Evolutionary conservation across 2,113 vertebrate genomes (phyloP).

Genomic region (Catharus bicknelli): DNA sequence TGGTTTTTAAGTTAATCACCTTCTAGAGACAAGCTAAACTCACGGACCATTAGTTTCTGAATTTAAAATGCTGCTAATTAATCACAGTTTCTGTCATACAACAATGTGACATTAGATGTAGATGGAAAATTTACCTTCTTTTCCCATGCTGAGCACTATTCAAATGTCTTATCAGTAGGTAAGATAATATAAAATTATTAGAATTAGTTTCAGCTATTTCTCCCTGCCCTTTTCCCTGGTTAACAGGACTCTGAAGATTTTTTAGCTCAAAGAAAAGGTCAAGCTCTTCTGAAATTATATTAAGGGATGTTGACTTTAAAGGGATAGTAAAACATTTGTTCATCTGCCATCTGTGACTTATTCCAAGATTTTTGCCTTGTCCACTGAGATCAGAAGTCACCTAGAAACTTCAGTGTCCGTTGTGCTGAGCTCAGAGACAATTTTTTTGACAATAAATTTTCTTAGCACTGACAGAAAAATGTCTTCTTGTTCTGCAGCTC

Average conservation of each 20-base stretch:
- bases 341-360: neutral
- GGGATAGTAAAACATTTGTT: neutral
- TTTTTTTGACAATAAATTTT: neutral
- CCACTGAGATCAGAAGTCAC: neutral
- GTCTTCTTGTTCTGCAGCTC: neutral
- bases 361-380: neutral
- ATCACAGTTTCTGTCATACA: conserved; percentile 7
- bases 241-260: neutral
- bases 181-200: neutral
- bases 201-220: neutral
- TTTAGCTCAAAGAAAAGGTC: neutral
- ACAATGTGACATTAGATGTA: neutral
- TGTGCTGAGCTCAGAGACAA: neutral
- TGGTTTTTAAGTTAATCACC: neutral
- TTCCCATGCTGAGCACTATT: neutral
- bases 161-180: neutral
- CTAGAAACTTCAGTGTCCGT: neutral
- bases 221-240: neutral
- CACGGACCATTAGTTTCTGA: neutral
- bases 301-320: neutral
- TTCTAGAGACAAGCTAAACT: neutral
- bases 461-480: neutral
- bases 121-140: neutral
- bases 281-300: neutral
- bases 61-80: conserved; percentile 8